Base-by-base conservation (phyloP, 2,797 vertebrate genomes). In the Ctenochaetus hawaiiensis region DNA sequence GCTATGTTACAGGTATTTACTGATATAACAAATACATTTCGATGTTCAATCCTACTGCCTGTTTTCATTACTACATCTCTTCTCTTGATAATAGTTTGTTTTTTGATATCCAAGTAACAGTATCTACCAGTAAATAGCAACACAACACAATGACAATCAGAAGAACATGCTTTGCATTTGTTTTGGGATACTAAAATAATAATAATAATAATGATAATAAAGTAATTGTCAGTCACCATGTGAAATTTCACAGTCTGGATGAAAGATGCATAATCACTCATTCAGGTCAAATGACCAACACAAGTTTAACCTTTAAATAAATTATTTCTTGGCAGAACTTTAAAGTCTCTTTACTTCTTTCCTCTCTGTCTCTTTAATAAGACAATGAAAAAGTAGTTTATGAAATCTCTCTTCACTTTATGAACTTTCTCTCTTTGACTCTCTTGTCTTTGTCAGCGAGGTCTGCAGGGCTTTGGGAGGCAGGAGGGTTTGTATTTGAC, bases 401-500 rank as follows among this genome's bases (percentile, higher is more conserved):
- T 30, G 16, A 66, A 61, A 53, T 53, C 20, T 71, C 20, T 64
- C 51, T 81, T 54, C 23, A 75, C 51, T 84, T 88, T 51, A 77
- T 83, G 78, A 70, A 74, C 67, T 64, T 72, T 85, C 56, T 75
- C 52, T 43, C 53, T 72, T 71, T 69, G 72, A 83, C 77, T 79
- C 63, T 56, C 59, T 67, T 66, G 70, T 73, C 66, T 83, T 72
- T 76, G 75, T 80, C 67, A 52, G 10, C 49, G 71, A 78, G 80
- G 81, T 92, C 87, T 89, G 34, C 66, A 60, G 89, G 82, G 87
- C 74, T 91, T 91, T 79, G 56, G 44, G 43, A 86, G 54, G 75
- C 72, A 72, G 23, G 57, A 59, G 48, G 66, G 34, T 68, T 80
- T 81, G 43, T 71, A n/a, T 83, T 41, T 75, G 57, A 67, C 41